Evolutionary conservation across 1,140 invertebrate genomes (phyloP), one percentile per base, ranked within the genome.

Genomic region (Drosophila eugracilis): DNA sequence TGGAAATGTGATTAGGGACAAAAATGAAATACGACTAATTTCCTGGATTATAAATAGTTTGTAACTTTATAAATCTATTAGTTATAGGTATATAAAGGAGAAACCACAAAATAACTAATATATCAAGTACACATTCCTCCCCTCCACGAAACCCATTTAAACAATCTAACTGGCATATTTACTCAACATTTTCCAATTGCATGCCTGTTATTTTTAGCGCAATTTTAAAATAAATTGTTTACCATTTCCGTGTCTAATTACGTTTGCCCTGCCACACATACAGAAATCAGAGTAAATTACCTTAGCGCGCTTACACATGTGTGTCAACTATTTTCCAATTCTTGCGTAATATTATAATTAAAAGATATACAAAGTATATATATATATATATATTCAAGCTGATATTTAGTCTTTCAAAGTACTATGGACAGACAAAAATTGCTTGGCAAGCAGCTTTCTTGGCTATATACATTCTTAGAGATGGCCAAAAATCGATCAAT

Each of bases 181-280:
- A 7, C 36, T 7, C 9, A 22, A 42, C 39, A 22, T n/a, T 22
- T 42, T 42, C n/a, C n/a, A 22, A 42, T 42, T 42, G 17, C 39
- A 5, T 22, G 39, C 1, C 19, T 21, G 4, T n/a, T 42, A 42
- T n/a, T n/a, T 42, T 42, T 12, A 36, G 9, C 9, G n/a, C 21
- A 36, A 52, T 24, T 22, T 36, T 3, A 10, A 37, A 52, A 28
- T 17, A 48, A 48, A 48, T 48, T 36, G 37, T 52, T 28, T 39
- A 63, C 37, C 44, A 58, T 71, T 78, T 67, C 52, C 75, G 52
- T 54, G 54, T 71, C 66, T 74, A 77, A 77, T 77, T 69, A 74
- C 70, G 60, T 53, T 75, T 53, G 17, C 26, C 26, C 41, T 37
- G 34, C 53, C 32, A 34, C 17, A 32, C 30, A 9, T n/a, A n/a